Evolutionary conservation across 2,888 invertebrate species (phyloP).

Genomic region (Tenthredo mesomela): DNA sequence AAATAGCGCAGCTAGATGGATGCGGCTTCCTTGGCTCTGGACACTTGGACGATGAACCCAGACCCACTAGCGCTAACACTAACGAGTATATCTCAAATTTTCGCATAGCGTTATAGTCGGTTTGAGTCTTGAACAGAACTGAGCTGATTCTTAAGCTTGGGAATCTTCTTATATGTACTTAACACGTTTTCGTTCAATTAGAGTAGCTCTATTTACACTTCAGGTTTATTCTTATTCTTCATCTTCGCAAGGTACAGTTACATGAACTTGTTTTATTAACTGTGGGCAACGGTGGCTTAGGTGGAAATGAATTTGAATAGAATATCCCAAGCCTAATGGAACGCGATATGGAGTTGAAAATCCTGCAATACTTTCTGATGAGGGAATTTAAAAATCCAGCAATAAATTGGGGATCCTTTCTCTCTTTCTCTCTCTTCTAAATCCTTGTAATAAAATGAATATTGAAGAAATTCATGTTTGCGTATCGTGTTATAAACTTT

Average conservation of each 20-base stretch:
- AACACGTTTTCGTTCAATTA: conserved; percentile 63
- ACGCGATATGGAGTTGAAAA: background rate
- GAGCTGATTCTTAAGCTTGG: conserved; percentile 41
- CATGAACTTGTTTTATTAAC: conserved; percentile 32
- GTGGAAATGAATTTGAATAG: background rate
- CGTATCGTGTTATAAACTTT: background rate
- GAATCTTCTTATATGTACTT: conserved; percentile 65
- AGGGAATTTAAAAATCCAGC: background rate
- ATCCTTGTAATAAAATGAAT: background rate
- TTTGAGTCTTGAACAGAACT: background rate
- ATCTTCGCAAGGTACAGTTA: conserved; percentile 64
- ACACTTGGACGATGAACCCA: conserved; percentile 66
- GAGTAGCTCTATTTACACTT: conserved; percentile 64
- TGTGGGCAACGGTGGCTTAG: background rate
- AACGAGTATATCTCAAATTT: conserved; percentile 22
- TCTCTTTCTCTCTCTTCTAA: background rate
- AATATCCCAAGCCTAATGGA: background rate
- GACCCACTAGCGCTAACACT: conserved; percentile 21
- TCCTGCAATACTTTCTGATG: background rate
- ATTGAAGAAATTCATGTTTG: background rate
- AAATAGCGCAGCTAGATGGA: conserved; percentile 70
- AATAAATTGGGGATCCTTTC: background rate
- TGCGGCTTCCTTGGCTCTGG: conserved; percentile 71
- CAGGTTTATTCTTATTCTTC: conserved; percentile 50
- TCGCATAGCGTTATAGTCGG: background rate